Evolutionary conservation across 2,797 vertebrate genomes (phyloP).

Genomic region (Monodelphis domestica): DNA sequence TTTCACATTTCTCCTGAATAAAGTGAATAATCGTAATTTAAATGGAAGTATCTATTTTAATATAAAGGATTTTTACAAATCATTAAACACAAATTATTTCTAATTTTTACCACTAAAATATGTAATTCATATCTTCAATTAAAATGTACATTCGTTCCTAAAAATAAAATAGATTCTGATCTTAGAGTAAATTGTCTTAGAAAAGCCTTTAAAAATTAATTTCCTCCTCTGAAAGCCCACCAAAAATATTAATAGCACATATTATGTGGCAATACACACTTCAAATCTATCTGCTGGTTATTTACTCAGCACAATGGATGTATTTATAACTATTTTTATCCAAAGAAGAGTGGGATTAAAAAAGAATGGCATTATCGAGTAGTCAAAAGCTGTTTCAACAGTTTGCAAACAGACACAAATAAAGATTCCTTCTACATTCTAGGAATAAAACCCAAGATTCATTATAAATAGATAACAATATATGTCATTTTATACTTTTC

Average conservation of each 20-base stretch:
- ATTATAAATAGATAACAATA: constrained; percentile 37
- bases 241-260: constrained; percentile 60
- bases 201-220: neutral
- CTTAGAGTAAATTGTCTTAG: constrained; percentile 17
- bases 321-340: constrained; percentile 71
- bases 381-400: constrained; percentile 70
- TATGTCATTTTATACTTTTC: constrained; percentile 21
- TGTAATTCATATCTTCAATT: constrained; percentile 39
- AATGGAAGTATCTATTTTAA: constrained; percentile 51
- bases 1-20: constrained; percentile 36
- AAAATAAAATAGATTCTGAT: constrained; percentile 61
- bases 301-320: constrained; percentile 52
- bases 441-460: constrained; percentile 35
- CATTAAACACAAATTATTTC: constrained; percentile 6
- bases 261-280: constrained; percentile 69
- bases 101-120: constrained; percentile 42
- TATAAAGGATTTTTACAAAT: constrained; percentile 11
- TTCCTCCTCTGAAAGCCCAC: constrained; percentile 53
- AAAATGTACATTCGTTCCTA: constrained; percentile 26
- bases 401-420: constrained; percentile 70
- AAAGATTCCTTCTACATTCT: constrained; percentile 51
- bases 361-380: constrained; percentile 56
- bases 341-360: constrained; percentile 56
- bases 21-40: constrained; percentile 45
- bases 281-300: constrained; percentile 57